Percentiles rank a stretch among this genome's conserved stretches.
These are phyloP conservation scores for Dinothrombium tinctorium DNA, from an alignment of 1,140 invertebrate genomes.

Conservation along the genomic window DNA sequence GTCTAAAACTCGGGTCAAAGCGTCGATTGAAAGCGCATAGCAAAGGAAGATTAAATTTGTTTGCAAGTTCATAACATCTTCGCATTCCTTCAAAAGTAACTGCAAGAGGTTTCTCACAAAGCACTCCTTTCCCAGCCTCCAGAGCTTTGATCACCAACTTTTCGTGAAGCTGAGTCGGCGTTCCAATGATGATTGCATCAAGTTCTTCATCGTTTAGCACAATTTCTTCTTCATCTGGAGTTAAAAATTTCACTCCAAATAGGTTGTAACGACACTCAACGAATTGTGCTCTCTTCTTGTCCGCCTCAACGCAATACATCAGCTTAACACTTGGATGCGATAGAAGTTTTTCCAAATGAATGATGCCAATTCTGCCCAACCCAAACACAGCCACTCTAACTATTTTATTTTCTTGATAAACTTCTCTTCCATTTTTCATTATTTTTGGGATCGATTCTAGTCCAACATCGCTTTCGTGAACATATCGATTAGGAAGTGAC, in stretches of 20 bases:
- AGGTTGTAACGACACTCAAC: constrained; percentile 29
- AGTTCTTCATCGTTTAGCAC: constrained; percentile 33
- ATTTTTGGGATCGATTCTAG: background rate
- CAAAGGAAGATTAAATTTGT: constrained; percentile 27
- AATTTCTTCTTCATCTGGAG: constrained; percentile 24
- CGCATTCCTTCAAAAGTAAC: constrained; percentile 26
- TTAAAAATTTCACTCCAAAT: constrained; percentile 22
- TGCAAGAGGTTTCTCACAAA: constrained; percentile 45
- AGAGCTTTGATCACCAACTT: constrained; percentile 31
- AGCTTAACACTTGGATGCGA: constrained; percentile 28
- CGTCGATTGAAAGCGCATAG: constrained; percentile 40
- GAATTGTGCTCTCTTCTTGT: constrained; percentile 22
- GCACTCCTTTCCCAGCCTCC: constrained; percentile 31
- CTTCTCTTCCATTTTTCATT: background rate
- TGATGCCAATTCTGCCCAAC: constrained; percentile 32
- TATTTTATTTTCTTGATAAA: background rate
- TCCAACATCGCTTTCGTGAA: background rate
- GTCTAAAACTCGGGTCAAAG: constrained; percentile 36
- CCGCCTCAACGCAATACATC: constrained; percentile 34
- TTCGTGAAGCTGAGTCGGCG: constrained; percentile 36
- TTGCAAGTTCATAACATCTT: constrained; percentile 33
- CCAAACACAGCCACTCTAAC: constrained; percentile 30
- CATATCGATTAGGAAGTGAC: background rate
- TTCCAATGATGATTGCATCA: constrained; percentile 29
- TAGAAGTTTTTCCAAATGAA: constrained; percentile 32